Percentiles rank a stretch among this genome's conserved stretches.
Conservation (phyloP, 2,797 vertebrate species). For the Onychomys torridus region DNA sequence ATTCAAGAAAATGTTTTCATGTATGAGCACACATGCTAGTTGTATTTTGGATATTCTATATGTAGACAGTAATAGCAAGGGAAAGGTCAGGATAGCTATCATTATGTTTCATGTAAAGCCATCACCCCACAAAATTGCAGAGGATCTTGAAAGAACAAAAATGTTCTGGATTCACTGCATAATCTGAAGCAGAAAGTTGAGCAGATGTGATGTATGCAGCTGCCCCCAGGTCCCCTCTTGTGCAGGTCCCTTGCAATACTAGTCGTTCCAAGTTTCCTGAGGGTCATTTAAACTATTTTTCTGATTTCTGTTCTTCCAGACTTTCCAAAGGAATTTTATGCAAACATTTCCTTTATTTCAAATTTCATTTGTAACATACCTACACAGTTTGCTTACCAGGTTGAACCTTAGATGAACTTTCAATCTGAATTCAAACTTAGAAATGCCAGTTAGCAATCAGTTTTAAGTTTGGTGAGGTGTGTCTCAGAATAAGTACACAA, state of each 20-base stretch:
- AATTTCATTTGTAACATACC: background rate
- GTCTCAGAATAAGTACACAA: background rate
- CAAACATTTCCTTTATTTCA: background rate
- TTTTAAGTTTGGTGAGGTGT: background rate
- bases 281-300: background rate
- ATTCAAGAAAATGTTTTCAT: background rate
- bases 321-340: background rate
- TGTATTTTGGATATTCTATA: background rate
- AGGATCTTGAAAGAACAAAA: background rate
- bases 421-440: background rate
- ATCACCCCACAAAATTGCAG: background rate
- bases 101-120: background rate
- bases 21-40: background rate
- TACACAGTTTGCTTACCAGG: background rate
- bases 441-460: background rate
- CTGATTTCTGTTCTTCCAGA: background rate
- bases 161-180: too few relatives aligned
- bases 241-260: background rate
- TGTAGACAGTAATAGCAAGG: background rate
- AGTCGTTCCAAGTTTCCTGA: background rate
- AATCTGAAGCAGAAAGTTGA: background rate
- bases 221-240: rapidly evolving
- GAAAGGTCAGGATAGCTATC: background rate
- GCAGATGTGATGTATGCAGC: background rate
- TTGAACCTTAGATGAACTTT: background rate